A percentile compares a stretch with the other conserved stretches of the same genome.
Evolutionary conservation across 2,113 vertebrate species (phyloP).

Genomic region (Typhlomys cinereus): DNA sequence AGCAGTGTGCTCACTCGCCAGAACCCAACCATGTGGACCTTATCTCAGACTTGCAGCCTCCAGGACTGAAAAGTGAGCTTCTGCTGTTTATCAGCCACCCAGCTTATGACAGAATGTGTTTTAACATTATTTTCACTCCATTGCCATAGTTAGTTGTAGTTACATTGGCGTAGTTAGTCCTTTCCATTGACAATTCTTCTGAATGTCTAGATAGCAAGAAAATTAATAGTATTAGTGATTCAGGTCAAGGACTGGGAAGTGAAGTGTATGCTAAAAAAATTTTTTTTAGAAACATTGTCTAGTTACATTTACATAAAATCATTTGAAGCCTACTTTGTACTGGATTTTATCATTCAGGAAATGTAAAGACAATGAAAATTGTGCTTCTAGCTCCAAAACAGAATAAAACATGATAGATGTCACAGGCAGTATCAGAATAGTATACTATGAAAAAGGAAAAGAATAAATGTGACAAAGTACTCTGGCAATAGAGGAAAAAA

Average conservation of each 20-base stretch:
- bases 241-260: background rate
- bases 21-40: background rate
- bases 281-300: constrained; percentile 13
- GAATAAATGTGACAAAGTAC: background rate
- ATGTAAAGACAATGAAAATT: background rate
- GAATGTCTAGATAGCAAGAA: background rate
- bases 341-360: background rate
- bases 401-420: background rate
- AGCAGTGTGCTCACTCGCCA: background rate
- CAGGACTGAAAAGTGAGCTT: background rate
- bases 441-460: background rate
- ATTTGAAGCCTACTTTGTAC: background rate
- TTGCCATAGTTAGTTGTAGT: background rate
- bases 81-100: background rate
- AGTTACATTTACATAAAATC: background rate
- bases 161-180: background rate
- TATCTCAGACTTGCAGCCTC: background rate
- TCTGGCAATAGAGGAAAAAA: background rate
- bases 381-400: background rate
- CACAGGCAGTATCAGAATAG: background rate
- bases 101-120: background rate
- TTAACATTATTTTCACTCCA: constrained; percentile 1
- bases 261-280: background rate
- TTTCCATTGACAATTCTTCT: background rate
- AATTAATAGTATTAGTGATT: background rate